Conservation (phyloP, 2,113 vertebrate species). For the Atlantisia rogersi region DNA sequence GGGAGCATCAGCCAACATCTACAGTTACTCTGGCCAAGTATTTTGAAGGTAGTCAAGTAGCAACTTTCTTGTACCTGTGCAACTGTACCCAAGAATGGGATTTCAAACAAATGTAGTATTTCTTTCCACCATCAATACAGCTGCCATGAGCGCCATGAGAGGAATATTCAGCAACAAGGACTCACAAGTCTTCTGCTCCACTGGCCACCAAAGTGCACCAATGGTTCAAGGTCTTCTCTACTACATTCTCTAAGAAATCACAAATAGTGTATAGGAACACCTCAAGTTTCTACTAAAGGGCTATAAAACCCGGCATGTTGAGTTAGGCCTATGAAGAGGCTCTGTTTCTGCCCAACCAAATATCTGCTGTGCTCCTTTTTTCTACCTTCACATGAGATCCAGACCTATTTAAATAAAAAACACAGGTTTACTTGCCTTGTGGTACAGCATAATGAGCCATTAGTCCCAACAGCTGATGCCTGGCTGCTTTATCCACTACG, state of each 20-base stretch:
- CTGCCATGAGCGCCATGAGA: not conserved
- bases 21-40: not conserved
- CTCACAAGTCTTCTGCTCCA: not conserved
- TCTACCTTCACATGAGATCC: not conserved
- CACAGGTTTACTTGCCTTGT: not conserved
- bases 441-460: not conserved
- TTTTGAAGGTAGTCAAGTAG: not conserved
- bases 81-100: not conserved
- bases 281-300: not conserved
- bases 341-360: not conserved
- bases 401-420: not conserved
- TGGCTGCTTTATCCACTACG: not conserved
- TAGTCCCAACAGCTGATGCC: not conserved
- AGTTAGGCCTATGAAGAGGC: not conserved
- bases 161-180: not conserved
- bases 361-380: not conserved
- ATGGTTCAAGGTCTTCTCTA: not conserved
- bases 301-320: not conserved
- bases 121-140: not conserved
- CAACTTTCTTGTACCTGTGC: not conserved
- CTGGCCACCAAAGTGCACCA: not conserved
- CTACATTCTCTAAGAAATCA: not conserved
- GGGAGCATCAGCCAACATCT: not conserved
- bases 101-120: not conserved
- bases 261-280: not conserved